A percentile compares a stretch with the other conserved stretches of the same genome.
phyloP scores from a whole-genome alignment of 2,888 invertebrate species.

The Diaperis boleti region DNA sequence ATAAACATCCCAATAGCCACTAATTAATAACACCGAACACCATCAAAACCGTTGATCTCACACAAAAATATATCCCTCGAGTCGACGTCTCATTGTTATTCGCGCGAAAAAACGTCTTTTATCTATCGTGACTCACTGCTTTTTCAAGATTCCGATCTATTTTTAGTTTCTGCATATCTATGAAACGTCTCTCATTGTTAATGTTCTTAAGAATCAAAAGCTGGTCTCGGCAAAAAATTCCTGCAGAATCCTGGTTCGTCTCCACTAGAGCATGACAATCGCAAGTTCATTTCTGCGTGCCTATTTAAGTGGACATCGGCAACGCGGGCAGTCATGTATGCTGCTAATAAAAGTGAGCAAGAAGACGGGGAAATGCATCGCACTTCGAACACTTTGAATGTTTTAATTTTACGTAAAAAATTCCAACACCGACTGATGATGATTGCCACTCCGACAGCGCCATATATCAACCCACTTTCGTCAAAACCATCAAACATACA shows the following conservation, averaged over 20 bases:
- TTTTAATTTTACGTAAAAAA: too few relatives aligned
- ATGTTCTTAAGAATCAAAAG: conserved; percentile 4
- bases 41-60: too few relatives aligned
- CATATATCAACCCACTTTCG: too few relatives aligned
- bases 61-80: too few relatives aligned
- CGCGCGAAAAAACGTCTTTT: not conserved
- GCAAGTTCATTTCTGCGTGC: conserved; percentile 16
- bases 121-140: not conserved
- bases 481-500: too few relatives aligned
- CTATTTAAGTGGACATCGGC: conserved; percentile 14
- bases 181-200: conserved; percentile 3
- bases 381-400: too few relatives aligned
- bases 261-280: conserved; percentile 17
- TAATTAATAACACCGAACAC: too few relatives aligned
- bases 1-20: too few relatives aligned
- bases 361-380: not conserved
- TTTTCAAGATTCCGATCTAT: not conserved
- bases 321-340: conserved; percentile 13
- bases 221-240: conserved; percentile 6
- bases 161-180: conserved; percentile 1
- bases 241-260: conserved; percentile 8
- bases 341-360: conserved; percentile 4
- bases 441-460: too few relatives aligned
- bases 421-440: too few relatives aligned
- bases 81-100: too few relatives aligned